Conservation (phyloP, 2,113 vertebrate genomes). For the Leiothrix lutea region DNA sequence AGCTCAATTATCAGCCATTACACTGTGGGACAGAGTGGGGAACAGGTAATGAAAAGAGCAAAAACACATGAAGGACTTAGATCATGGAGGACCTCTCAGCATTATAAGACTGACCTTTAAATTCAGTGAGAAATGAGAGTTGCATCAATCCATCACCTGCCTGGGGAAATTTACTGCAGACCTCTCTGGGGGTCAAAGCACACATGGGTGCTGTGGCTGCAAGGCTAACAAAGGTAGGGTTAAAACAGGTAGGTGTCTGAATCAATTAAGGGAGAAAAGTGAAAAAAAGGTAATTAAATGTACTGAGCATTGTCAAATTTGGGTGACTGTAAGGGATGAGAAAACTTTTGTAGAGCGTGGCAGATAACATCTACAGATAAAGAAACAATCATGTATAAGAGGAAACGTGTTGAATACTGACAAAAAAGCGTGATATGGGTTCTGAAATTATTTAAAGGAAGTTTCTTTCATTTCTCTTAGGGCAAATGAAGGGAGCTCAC, state of each 20-base stretch:
- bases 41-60: neutral
- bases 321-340: neutral
- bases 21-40: neutral
- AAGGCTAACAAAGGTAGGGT: neutral
- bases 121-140: neutral
- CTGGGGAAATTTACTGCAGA: neutral
- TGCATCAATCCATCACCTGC: neutral
- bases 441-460: neutral
- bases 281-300: neutral
- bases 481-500: neutral
- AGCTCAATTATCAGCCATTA: conserved; percentile 22
- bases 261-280: neutral
- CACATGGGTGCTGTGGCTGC: neutral
- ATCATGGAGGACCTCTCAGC: neutral
- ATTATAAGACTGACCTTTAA: conserved; percentile 20
- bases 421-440: neutral
- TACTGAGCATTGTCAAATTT: neutral
- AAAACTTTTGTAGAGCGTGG: neutral
- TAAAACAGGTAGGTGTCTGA: neutral
- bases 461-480: neutral
- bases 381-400: neutral
- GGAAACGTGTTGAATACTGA: neutral
- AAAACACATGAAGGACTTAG: neutral
- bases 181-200: neutral
- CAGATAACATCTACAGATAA: neutral